A percentile compares a stretch with the other conserved stretches of the same genome.
These are phyloP conservation scores for Theretra japonica DNA, from an alignment of 2,888 invertebrate genomes.

Conservation along the genomic window DNA sequence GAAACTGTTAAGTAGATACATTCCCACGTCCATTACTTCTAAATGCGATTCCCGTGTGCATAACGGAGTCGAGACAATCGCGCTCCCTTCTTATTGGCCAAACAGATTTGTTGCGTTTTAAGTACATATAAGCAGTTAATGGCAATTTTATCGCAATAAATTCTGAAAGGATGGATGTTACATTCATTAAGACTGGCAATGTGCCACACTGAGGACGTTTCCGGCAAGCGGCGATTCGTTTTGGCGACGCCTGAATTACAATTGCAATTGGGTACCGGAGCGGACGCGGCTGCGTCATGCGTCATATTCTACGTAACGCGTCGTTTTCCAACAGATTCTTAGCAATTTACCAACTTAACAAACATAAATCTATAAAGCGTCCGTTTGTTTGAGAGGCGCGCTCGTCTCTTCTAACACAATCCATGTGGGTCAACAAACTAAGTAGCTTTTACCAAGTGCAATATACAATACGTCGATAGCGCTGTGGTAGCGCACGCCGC, in stretches of 20 bases:
- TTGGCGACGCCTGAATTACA: constrained; percentile 72
- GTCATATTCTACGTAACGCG: constrained; percentile 51
- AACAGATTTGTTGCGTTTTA: constrained; percentile 38
- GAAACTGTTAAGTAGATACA: constrained; percentile 54
- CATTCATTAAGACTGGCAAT: constrained; percentile 70
- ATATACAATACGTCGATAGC: constrained; percentile 53
- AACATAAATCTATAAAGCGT: constrained; percentile 37
- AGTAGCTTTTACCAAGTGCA: constrained; percentile 63
- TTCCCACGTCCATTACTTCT: constrained; percentile 67
- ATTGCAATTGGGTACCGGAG: constrained; percentile 56
- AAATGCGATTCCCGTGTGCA: constrained; percentile 46
- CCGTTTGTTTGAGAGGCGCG: constrained; percentile 7
- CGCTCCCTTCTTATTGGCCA: constrained; percentile 32
- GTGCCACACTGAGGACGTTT: constrained; percentile 74
- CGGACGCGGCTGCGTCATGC: constrained; percentile 67
- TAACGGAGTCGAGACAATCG: constrained; percentile 38
- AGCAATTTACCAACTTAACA: neutral
- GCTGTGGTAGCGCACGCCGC: constrained; percentile 31
- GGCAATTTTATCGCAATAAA: constrained; percentile 54
- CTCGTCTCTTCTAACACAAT: constrained; percentile 30
- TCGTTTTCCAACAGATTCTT: constrained; percentile 7
- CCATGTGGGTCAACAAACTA: constrained; percentile 56
- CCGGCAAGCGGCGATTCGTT: constrained; percentile 73
- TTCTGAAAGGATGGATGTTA: constrained; percentile 62
- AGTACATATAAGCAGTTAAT: constrained; percentile 40